Conservation (phyloP, 2,113 vertebrate species). For the Heteronetta atricapilla region DNA sequence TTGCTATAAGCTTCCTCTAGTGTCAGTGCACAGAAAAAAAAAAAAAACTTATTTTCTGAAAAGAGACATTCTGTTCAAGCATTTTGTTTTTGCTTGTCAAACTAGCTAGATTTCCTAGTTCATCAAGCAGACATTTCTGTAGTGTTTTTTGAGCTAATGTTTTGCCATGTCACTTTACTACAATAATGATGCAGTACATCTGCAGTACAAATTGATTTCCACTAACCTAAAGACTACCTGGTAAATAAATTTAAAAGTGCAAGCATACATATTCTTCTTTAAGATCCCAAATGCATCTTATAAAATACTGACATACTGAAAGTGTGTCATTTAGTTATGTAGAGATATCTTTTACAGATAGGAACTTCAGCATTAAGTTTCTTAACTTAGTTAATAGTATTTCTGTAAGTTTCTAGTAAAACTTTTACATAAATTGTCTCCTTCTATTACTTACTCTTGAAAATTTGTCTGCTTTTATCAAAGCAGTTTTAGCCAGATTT, state of each 20-base stretch:
- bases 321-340: not conserved
- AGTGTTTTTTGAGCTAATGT: not conserved
- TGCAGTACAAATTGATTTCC: not conserved
- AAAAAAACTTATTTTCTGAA: rapidly evolving
- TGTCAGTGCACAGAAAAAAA: not conserved
- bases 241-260: not conserved
- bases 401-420: not conserved
- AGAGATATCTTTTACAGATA: not conserved
- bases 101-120: not conserved
- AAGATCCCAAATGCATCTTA: not conserved
- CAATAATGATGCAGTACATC: not conserved
- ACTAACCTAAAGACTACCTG: not conserved
- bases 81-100: not conserved
- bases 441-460: not conserved
- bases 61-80: not conserved
- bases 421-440: not conserved
- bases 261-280: not conserved
- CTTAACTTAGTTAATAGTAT: not conserved
- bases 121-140: not conserved
- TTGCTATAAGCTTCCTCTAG: not conserved
- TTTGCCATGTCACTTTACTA: not conserved
- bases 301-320: not conserved
- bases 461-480: not conserved
- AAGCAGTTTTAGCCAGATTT: not conserved
- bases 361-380: not conserved